These are phyloP conservation scores for Philhelius pedissequus DNA, from an alignment of 2,888 invertebrate species.

Conservation along the genomic window DNA sequence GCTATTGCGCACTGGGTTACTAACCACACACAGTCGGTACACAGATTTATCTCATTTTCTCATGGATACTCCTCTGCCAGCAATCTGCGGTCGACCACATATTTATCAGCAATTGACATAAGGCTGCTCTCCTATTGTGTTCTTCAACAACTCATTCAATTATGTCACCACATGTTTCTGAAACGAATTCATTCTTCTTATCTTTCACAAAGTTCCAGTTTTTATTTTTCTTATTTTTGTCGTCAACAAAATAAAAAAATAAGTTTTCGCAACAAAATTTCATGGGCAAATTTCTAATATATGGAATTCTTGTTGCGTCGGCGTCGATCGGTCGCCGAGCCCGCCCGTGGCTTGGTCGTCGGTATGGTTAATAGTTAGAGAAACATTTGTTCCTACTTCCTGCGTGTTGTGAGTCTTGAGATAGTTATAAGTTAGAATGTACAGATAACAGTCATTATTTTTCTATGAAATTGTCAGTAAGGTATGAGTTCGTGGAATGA, in stretches of 20 bases:
- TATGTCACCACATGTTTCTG: conserved; percentile 66
- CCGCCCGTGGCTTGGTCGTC: too few species aligned
- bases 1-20: conserved; percentile 56
- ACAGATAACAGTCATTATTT: not conserved
- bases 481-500: not conserved
- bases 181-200: conserved; percentile 57
- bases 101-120: conserved; percentile 46
- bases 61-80: conserved; percentile 56
- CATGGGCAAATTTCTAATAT: conserved; percentile 64
- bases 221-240: conserved; percentile 20
- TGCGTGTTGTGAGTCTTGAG: conserved; percentile 8
- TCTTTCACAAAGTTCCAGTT: conserved; percentile 51
- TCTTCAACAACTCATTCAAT: conserved; percentile 50
- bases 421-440: not conserved
- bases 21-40: not conserved
- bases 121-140: conserved; percentile 49
- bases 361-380: not conserved
- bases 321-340: too few species aligned
- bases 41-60: conserved; percentile 65
- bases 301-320: conserved; percentile 32
- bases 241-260: conserved; percentile 23
- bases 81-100: not conserved
- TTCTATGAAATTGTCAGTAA: conserved; percentile 1
- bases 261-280: conserved; percentile 63
- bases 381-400: conserved; percentile 31